These are phyloP conservation scores for Epinephelus lanceolatus DNA, from an alignment of 2,113 vertebrate genomes.

Conservation along the genomic window DNA sequence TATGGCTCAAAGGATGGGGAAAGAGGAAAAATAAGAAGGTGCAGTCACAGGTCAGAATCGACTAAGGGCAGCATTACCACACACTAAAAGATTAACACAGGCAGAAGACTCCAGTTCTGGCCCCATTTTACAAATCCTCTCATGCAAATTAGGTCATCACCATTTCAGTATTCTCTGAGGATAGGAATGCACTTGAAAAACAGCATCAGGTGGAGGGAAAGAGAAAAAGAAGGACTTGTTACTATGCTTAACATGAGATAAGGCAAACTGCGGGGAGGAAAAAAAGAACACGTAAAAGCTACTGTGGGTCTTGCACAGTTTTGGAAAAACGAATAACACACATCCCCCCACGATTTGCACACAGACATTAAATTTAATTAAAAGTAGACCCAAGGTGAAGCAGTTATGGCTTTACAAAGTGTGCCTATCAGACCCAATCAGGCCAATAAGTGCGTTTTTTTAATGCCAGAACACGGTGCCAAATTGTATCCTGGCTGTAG, in stretches of 20 bases:
- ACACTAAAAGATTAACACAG: conserved; percentile 34
- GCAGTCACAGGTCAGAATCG: conserved; percentile 21
- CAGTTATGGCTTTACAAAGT: conserved; percentile 53
- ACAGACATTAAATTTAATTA: conserved; percentile 63
- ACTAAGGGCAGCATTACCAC: conserved; percentile 33
- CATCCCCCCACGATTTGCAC: conserved; percentile 23
- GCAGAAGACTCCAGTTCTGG: conserved; percentile 32
- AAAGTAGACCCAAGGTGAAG: conserved; percentile 63
- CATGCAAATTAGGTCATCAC: conserved; percentile 67
- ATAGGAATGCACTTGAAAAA: conserved; percentile 51
- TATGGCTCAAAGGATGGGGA: neutral
- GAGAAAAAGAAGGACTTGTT: conserved; percentile 20
- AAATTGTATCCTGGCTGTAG: conserved; percentile 50
- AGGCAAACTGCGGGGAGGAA: conserved; percentile 19
- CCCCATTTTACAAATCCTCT: conserved; percentile 61
- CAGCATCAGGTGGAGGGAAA: conserved; percentile 46
- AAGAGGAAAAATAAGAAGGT: conserved; percentile 4
- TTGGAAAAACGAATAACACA: conserved; percentile 35
- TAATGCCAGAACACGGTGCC: conserved; percentile 58
- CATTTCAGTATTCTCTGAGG: conserved; percentile 54
- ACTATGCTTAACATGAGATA: conserved; percentile 39
- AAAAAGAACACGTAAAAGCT: conserved; percentile 6
- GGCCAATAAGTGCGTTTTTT: conserved; percentile 47
- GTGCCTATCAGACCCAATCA: conserved; percentile 58
- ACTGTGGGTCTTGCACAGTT: conserved; percentile 14